These are phyloP conservation scores for Hyles vespertilio DNA, from an alignment of 1,140 invertebrate species.

Conservation along the genomic window DNA sequence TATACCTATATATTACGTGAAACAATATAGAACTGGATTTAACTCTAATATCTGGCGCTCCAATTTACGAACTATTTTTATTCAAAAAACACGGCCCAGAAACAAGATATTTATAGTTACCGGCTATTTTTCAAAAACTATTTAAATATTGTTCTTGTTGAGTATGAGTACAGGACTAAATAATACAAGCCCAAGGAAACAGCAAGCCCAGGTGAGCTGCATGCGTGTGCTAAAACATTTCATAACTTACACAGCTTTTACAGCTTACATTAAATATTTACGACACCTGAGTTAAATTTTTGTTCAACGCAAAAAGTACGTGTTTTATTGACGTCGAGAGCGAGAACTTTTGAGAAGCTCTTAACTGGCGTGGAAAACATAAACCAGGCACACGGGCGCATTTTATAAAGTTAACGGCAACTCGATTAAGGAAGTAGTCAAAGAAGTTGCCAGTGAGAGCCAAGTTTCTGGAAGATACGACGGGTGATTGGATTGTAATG, in stretches of 20 bases:
- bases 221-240: too few species aligned
- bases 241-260: not conserved
- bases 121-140: too few species aligned
- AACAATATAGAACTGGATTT: not conserved
- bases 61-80: not conserved
- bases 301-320: not conserved
- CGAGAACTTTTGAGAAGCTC: conserved; percentile 28
- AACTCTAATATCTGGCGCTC: not conserved
- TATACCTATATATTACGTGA: not conserved
- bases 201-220: too few species aligned
- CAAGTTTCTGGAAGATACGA: conserved; percentile 33
- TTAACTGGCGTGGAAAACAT: conserved; percentile 53
- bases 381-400: conserved; percentile 52
- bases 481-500: conserved; percentile 39
- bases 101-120: too few species aligned
- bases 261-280: conserved; percentile 2
- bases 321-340: conserved; percentile 1
- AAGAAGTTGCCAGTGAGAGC: conserved; percentile 40
- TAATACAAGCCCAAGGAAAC: too few species aligned
- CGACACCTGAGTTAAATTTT: not conserved
- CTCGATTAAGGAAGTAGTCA: conserved; percentile 55
- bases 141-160: too few species aligned
- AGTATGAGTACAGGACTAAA: too few species aligned
- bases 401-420: conserved; percentile 63
- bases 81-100: too few species aligned